These are phyloP conservation scores for Monodelphis domestica DNA, from an alignment of 2,797 vertebrate species.

Conservation along the genomic window DNA sequence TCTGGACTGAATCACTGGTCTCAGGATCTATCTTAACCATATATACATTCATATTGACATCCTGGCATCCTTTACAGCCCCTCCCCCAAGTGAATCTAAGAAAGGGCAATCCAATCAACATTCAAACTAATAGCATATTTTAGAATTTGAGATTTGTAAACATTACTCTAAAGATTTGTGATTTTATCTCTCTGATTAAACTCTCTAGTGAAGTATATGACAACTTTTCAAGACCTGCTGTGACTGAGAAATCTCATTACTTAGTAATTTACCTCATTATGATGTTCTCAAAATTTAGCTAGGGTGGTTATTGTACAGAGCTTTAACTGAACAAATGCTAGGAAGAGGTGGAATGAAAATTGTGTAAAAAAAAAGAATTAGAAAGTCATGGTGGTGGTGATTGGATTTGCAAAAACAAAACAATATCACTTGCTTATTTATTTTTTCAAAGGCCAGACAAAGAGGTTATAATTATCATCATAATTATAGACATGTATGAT, in stretches of 20 bases:
- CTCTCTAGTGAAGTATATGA: neutral
- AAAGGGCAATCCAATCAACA: neutral
- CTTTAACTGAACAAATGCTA: neutral
- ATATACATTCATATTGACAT: neutral
- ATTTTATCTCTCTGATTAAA: neutral
- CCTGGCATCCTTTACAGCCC: neutral
- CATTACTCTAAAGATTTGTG: neutral
- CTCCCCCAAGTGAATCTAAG: neutral
- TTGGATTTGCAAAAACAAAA: too few species aligned
- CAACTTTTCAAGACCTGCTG: neutral
- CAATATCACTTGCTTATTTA: neutral
- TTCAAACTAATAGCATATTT: neutral
- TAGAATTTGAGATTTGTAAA: neutral
- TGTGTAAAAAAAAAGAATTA: neutral
- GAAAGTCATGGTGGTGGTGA: too few species aligned
- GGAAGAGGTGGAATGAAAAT: neutral
- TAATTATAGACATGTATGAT: neutral
- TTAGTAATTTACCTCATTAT: neutral
- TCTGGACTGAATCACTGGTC: neutral
- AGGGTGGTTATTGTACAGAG: neutral
- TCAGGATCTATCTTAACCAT: neutral
- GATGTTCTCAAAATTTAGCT: neutral
- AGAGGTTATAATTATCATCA: neutral
- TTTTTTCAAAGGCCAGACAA: neutral
- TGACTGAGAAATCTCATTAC: neutral